phyloP scores from a whole-genome alignment of 2,797 vertebrate genomes.

The Cryptoprocta ferox region DNA sequence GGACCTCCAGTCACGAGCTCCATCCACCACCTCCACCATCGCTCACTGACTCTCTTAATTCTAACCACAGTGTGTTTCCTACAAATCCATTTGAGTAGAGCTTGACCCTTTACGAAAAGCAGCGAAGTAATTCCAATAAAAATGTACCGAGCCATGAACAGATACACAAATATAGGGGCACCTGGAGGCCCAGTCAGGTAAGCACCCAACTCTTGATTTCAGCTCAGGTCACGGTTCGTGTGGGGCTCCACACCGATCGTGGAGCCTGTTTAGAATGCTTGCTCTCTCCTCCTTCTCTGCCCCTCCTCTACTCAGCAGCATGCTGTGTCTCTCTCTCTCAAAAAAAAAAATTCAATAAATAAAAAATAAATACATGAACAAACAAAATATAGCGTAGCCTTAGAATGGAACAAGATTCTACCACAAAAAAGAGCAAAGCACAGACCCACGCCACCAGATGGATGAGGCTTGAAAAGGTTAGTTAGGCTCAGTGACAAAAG shows the following conservation, averaged over 20 bases:
- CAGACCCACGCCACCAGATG: accelerated
- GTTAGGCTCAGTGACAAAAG: neutral
- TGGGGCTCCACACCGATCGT: no score
- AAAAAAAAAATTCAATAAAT: no score
- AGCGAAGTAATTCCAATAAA: neutral
- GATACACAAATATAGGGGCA: neutral
- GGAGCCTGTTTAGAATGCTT: no score
- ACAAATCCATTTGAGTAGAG: neutral
- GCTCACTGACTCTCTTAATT: neutral
- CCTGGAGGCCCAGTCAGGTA: no score
- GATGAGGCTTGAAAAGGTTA: neutral
- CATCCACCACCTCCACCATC: neutral
- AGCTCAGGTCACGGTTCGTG: no score
- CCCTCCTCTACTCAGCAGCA: no score
- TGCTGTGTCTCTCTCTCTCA: no score
- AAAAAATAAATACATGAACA: neutral
- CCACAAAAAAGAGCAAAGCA: neutral
- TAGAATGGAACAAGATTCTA: neutral
- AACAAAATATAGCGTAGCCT: neutral
- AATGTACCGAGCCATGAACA: neutral
- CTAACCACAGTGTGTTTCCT: neutral
- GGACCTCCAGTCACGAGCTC: neutral
- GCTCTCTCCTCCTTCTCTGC: no score
- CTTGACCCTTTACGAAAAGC: neutral
- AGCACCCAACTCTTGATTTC: no score